phyloP scores from a whole-genome alignment of 2,113 vertebrate species.

The Parotia lawesii region DNA sequence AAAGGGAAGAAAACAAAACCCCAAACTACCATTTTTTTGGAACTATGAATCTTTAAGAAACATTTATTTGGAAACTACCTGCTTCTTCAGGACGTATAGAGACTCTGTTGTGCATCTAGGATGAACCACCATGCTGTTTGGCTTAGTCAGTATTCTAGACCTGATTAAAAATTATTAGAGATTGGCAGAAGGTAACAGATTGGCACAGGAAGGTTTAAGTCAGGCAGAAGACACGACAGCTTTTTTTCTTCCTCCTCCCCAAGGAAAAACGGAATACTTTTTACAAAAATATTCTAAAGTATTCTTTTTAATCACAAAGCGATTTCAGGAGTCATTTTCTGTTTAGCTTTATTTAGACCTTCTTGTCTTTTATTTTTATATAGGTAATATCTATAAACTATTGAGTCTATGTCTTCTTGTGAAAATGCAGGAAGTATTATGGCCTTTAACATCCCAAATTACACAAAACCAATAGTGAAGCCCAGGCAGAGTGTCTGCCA shows the following conservation, averaged over 20 bases:
- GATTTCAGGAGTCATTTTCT: neutral
- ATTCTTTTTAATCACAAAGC: neutral
- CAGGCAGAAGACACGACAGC: neutral
- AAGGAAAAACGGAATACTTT: neutral
- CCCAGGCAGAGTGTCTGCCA: neutral
- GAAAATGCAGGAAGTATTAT: neutral
- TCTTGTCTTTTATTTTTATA: neutral
- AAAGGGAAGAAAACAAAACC: neutral
- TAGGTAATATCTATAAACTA: neutral
- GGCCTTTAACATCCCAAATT: neutral
- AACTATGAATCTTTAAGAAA: neutral
- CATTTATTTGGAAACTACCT: neutral
- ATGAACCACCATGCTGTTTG: neutral
- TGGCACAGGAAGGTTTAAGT: neutral
- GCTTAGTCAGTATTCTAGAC: neutral
- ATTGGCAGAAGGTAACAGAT: neutral
- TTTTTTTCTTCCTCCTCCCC: neutral
- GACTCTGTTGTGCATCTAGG: neutral
- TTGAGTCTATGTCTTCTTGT: neutral
- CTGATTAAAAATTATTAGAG: neutral
- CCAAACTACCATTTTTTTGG: neutral
- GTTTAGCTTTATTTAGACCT: neutral
- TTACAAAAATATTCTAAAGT: neutral
- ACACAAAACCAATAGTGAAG: neutral
- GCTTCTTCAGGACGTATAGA: neutral